Evolutionary conservation across 2,888 invertebrate species (phyloP), one percentile per base, ranked within the genome.

Genomic region (Scaptodrosophila latifasciaeformis): DNA sequence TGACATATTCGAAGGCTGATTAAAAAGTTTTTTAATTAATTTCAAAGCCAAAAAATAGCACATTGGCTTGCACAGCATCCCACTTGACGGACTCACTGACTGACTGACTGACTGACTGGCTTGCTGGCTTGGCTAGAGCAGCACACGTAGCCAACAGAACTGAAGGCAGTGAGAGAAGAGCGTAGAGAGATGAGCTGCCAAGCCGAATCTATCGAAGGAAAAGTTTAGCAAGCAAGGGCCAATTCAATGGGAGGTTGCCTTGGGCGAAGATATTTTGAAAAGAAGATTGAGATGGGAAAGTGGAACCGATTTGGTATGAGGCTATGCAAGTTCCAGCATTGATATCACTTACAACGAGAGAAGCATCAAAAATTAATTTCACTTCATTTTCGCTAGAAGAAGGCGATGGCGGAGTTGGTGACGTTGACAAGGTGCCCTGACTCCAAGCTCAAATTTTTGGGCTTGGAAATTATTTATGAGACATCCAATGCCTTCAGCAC

Each of bases 1-100:
- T 77, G 70, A 72, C 77, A 67, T 65, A 68, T 72, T 65, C 62
- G 50, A 70, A 56, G 66, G 57, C 67, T 71, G 72, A 76, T 75
- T 70, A 67, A 61, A 82, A 84, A 84, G 67, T 83, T 83, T 84
- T 84, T 81, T 84, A 84, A 83, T 83, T 84, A 84, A 82, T 84
- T 84, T 70, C 61, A 60, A 59, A 54, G 54, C 58, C 69, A 48
- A 51, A 67, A 64, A n/a, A n/a, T n/a, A n/a, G n/a, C n/a, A n/a
- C n/a, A n/a, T n/a, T n/a, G n/a, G n/a, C n/a, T n/a, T n/a, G n/a
- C n/a, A n/a, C n/a, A n/a, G n/a, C n/a, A n/a, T n/a, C n/a, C n/a
- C n/a, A n/a, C n/a, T n/a, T n/a, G n/a, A n/a, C n/a, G n/a, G n/a
- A n/a, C n/a, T n/a, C n/a, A n/a, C n/a, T n/a, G n/a, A n/a, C n/a